Base-by-base conservation (phyloP, 2,888 invertebrate species). In the Pinctada fucata region DNA sequence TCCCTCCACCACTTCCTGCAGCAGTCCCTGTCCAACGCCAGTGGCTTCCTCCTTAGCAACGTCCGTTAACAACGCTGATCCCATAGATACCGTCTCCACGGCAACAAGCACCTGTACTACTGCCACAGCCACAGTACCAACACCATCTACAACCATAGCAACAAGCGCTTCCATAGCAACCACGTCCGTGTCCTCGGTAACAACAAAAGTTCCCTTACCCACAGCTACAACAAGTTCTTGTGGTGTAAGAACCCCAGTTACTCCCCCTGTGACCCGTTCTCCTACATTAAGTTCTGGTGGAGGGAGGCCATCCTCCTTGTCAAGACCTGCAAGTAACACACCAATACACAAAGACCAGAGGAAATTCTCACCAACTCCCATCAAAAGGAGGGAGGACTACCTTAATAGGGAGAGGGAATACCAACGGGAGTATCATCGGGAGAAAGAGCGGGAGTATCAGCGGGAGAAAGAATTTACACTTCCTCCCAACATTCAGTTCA, bases 91-190 rank as follows among this genome's bases (percentile, higher is more conserved):
- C 79, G 92, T 90, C 6, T 82, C 86, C 50, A 79, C 83, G n/a
- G 82, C 86, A 52, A 83, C 83, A 73, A 85, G 83, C 82, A 85
- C 95, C 76, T 77, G 83, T 50, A 84, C 86, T 78, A 94, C 84
- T 67, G 84, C 95, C 75, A 79, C 85, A 48, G 83, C 85, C 79
- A 84, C 82, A 80, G 84, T 81, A 63, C 71, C 79, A 67, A 79
- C 82, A 95, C 95, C 96, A 90, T 95, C 96, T 79, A 94, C 84
- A 66, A 85, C 95, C 77, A 80, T 84, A 70, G 84, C 86, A 79
- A 84, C 82, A 81, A 84, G 84, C 79, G 77, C 67, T 49, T 52
- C 75, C n/a, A 67, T 63, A 31, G 67, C 80, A 65, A 71, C 65
- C 8, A 74, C 78, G 13, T 65, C 80, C 63, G 69, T 70, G 10